These are phyloP conservation scores for Drosophila merina DNA, from an alignment of 2,888 invertebrate genomes.

Conservation along the genomic window DNA sequence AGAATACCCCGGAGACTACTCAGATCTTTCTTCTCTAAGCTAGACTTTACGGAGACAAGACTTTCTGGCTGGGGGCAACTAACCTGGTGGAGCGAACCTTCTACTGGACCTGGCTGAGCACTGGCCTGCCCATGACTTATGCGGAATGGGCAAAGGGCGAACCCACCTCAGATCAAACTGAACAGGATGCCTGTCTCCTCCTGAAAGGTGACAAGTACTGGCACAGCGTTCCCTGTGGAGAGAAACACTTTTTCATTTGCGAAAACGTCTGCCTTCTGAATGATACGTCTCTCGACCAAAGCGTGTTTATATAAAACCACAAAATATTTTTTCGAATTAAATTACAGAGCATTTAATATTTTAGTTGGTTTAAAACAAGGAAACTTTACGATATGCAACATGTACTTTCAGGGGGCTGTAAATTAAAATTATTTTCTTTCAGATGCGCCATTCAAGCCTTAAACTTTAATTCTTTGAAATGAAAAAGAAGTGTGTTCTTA, in stretches of 20 bases:
- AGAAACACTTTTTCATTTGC: constrained; percentile 54
- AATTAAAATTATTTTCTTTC: too few relatives aligned
- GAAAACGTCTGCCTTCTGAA: constrained; percentile 39
- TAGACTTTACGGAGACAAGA: constrained; percentile 21
- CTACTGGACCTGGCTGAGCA: constrained; percentile 53
- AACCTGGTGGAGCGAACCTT: constrained; percentile 32
- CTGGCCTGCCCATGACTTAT: constrained; percentile 51
- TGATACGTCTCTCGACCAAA: constrained; percentile 12
- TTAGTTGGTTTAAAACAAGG: background rate
- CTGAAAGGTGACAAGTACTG: constrained; percentile 44
- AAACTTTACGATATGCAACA: too few relatives aligned
- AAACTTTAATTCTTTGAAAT: too few relatives aligned
- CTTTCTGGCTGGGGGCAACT: constrained; percentile 62
- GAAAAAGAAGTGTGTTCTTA: too few relatives aligned
- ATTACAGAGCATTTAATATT: background rate
- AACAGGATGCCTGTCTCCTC: constrained; percentile 36
- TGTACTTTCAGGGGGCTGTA: too few relatives aligned
- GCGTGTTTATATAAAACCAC: constrained; percentile 12
- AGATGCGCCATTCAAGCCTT: too few relatives aligned
- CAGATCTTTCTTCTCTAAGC: constrained; percentile 11
- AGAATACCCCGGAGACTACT: background rate
- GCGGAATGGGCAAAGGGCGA: constrained; percentile 47
- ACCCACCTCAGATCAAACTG: constrained; percentile 25
- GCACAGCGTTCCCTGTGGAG: constrained; percentile 53
- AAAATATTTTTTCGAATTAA: background rate